These are phyloP conservation scores for Nycticorax nycticorax DNA, from an alignment of 2,113 vertebrate species.

Conservation along the genomic window DNA sequence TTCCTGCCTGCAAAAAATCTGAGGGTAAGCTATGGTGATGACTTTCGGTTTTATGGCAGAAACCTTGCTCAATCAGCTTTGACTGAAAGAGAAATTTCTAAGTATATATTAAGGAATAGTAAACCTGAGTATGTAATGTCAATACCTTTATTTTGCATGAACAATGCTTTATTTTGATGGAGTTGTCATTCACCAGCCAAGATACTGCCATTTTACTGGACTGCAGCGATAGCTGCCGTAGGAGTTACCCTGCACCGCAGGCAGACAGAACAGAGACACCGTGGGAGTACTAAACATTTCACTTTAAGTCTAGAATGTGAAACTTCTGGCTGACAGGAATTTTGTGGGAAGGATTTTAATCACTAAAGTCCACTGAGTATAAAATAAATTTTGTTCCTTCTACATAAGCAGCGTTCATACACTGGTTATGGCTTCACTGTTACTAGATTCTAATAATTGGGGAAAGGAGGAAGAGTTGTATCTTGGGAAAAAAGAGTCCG, in stretches of 20 bases:
- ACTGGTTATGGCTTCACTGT: not conserved
- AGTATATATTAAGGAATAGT: not conserved
- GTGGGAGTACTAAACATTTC: not conserved
- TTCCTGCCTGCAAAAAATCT: conserved; percentile 86
- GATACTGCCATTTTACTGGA: not conserved
- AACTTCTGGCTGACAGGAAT: not conserved
- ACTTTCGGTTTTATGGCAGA: not conserved
- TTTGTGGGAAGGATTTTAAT: not conserved
- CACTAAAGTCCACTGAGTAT: not conserved
- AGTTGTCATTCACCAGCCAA: not conserved
- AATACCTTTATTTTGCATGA: not conserved
- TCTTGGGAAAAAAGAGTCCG: not conserved
- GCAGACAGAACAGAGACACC: not conserved
- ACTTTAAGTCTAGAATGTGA: not conserved
- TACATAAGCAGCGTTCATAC: not conserved
- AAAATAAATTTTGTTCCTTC: not conserved
- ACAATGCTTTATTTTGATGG: not conserved
- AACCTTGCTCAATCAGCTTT: not conserved
- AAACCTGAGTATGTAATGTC: not conserved
- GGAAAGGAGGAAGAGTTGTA: not conserved
- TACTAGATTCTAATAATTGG: not conserved
- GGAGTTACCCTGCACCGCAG: rapidly evolving
- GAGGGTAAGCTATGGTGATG: conserved; percentile 69
- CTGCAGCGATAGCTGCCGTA: not conserved
- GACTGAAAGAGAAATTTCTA: not conserved